Percentiles rank a stretch among this genome's conserved stretches.
Conservation (phyloP, 1,140 invertebrate species). For the Anoplophora glabripennis region DNA sequence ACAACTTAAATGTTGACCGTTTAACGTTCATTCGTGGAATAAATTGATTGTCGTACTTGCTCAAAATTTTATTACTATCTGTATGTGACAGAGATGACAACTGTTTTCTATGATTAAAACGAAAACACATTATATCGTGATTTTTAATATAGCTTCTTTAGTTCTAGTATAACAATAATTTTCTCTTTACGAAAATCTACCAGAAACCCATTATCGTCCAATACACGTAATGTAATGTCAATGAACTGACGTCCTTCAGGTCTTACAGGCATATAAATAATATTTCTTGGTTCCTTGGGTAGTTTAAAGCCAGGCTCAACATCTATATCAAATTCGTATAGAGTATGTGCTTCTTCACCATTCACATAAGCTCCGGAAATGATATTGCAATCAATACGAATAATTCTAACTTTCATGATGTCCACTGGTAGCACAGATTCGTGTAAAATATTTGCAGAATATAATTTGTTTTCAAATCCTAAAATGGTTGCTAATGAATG, state of each 20-base stretch:
- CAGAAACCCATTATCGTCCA: not conserved
- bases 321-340: constrained; percentile 16
- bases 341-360: constrained; percentile 3
- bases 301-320: constrained; percentile 14
- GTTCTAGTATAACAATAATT: constrained; percentile 9
- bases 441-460: constrained; percentile 1
- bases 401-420: constrained; percentile 19
- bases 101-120: no score
- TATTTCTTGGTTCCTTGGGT: constrained; percentile 13
- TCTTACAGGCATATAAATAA: constrained; percentile 17
- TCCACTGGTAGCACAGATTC: constrained; percentile 11
- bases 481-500: not conserved
- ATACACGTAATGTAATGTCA: constrained; percentile 6
- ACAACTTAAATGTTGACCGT: no score
- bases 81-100: no score
- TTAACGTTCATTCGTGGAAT: no score
- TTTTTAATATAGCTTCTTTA: not conserved
- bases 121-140: no score
- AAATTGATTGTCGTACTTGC: no score
- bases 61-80: no score
- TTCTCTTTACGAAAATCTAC: constrained; percentile 5
- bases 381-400: constrained; percentile 16
- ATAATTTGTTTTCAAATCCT: constrained; percentile 6
- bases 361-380: constrained; percentile 14
- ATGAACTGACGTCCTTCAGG: constrained; percentile 7